These are phyloP conservation scores for Tapirus terrestris DNA, from an alignment of 2,113 vertebrate genomes.

Conservation along the genomic window DNA sequence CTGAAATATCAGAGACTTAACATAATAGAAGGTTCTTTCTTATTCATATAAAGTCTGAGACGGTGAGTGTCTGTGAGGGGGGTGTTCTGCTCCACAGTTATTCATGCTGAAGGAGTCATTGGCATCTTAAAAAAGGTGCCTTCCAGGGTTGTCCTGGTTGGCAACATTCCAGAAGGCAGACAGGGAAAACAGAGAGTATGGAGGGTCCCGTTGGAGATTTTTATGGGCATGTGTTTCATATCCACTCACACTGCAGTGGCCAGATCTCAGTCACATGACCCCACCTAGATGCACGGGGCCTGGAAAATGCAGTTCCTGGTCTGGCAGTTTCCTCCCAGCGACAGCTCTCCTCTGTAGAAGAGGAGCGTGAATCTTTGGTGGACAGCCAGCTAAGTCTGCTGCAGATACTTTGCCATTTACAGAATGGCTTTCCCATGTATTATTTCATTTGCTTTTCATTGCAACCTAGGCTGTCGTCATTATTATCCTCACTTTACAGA, in stretches of 20 bases:
- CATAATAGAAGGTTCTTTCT: background rate
- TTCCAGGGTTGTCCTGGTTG: background rate
- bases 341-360: background rate
- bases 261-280: background rate
- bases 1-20: background rate
- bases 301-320: background rate
- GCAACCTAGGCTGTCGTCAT: background rate
- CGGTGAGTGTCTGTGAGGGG: too few species aligned
- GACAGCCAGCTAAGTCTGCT: background rate
- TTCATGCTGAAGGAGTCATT: background rate
- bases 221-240: background rate
- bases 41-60: background rate
- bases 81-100: background rate
- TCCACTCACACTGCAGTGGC: background rate
- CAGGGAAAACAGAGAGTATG: background rate
- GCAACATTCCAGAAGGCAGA: background rate
- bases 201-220: background rate
- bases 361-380: background rate
- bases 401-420: background rate
- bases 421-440: background rate
- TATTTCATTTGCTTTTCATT: background rate
- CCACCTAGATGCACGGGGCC: background rate
- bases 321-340: background rate
- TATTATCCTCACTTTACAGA: background rate
- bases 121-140: background rate